A percentile compares a stretch with the other conserved stretches of the same genome.
Evolutionary conservation across 2,888 invertebrate species (phyloP).

Genomic region (Gryllus longicercus): DNA sequence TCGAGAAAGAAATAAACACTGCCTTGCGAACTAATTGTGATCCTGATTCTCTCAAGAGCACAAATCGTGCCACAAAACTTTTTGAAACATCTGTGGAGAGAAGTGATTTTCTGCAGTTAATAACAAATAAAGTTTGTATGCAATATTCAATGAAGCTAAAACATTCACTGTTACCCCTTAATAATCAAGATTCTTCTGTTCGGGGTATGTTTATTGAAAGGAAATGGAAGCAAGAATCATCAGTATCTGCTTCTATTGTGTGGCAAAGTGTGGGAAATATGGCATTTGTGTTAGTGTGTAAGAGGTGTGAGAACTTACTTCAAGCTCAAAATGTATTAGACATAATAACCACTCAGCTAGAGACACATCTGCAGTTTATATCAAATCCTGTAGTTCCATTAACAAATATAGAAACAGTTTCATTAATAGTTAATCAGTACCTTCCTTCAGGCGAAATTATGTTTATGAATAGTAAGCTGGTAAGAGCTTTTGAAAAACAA

Average conservation of each 20-base stretch:
- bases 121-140: constrained; percentile 32
- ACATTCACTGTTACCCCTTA: constrained; percentile 30
- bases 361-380: constrained; percentile 35
- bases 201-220: constrained; percentile 34
- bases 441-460: constrained; percentile 35
- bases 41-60: neutral
- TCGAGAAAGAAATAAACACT: neutral
- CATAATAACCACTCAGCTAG: constrained; percentile 31
- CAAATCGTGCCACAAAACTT: constrained; percentile 19
- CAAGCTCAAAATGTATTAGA: constrained; percentile 35
- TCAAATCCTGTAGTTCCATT: constrained; percentile 33
- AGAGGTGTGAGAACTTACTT: constrained; percentile 27
- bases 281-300: constrained; percentile 32
- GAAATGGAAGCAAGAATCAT: constrained; percentile 30
- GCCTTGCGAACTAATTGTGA: neutral
- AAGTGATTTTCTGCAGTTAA: constrained; percentile 31
- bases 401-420: constrained; percentile 33
- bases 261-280: constrained; percentile 33
- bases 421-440: constrained; percentile 35
- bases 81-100: constrained; percentile 34
- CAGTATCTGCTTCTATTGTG: constrained; percentile 29
- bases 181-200: constrained; percentile 28
- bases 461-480: constrained; percentile 34
- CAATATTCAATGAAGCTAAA: constrained; percentile 33
- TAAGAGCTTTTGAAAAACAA: constrained; percentile 33